Conservation (phyloP, 2,113 vertebrate species). For the Neoarius graeffei region DNA sequence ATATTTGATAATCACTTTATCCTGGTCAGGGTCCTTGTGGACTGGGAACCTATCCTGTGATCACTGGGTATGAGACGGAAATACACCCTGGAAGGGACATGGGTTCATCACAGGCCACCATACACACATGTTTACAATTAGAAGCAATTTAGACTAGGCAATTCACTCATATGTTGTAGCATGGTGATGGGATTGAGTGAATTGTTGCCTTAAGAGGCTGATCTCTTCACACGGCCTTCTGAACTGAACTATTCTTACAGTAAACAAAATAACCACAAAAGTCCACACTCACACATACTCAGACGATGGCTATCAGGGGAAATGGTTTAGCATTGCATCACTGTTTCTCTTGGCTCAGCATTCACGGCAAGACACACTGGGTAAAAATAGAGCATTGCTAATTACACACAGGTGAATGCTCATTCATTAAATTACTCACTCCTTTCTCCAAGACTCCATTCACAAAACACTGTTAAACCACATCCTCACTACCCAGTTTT, state of each 20-base stretch:
- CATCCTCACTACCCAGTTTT: background rate
- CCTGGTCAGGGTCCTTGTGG: background rate
- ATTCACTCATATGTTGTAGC: too few species aligned
- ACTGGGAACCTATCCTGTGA: background rate
- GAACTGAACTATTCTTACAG: background rate
- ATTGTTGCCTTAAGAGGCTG: background rate
- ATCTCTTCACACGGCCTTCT: background rate
- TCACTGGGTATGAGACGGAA: background rate
- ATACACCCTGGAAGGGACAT: background rate
- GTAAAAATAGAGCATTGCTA: background rate
- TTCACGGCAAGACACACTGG: background rate
- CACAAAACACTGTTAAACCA: background rate
- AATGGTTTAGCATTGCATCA: background rate
- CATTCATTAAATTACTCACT: background rate
- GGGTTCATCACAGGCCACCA: background rate
- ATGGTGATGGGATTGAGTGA: background rate
- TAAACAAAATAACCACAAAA: conserved; percentile 2
- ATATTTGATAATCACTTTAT: background rate
- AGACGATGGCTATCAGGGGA: background rate
- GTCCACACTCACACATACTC: background rate
- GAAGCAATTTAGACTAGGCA: too few species aligned
- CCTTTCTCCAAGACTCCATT: background rate
- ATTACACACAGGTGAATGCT: conserved; percentile 1
- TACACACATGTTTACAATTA: background rate
- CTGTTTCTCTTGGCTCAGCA: background rate